Percentiles rank a stretch among this genome's conserved stretches.
Conservation (phyloP, 1,140 invertebrate species). For the Drosophila mayri region DNA sequence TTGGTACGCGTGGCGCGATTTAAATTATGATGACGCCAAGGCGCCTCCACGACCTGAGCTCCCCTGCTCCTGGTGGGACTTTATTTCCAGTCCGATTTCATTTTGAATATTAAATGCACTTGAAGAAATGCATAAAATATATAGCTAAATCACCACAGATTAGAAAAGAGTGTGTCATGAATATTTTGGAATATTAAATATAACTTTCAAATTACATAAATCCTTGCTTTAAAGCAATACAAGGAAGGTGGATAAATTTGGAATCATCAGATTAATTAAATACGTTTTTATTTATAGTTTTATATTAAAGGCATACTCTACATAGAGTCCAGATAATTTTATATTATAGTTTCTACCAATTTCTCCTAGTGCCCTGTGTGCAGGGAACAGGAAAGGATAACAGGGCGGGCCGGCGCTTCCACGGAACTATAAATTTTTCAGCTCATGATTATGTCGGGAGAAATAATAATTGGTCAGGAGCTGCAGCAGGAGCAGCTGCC, state of each 20-base stretch:
- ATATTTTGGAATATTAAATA: too few relatives aligned
- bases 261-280: too few relatives aligned
- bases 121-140: neutral
- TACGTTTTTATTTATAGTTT: neutral
- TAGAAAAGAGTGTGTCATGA: too few relatives aligned
- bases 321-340: neutral
- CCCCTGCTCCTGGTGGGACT: conserved; percentile 29
- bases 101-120: conserved; percentile 35
- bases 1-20: conserved; percentile 70
- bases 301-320: neutral
- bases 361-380: conserved; percentile 12
- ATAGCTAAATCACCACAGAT: too few relatives aligned
- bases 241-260: too few relatives aligned
- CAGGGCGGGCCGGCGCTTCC: conserved; percentile 53
- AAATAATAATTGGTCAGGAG: conserved; percentile 50
- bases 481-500: conserved; percentile 50
- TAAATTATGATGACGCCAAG: conserved; percentile 78
- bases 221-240: too few relatives aligned
- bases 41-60: conserved; percentile 16
- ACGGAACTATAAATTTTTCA: conserved; percentile 71
- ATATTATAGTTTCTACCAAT: neutral
- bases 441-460: conserved; percentile 44
- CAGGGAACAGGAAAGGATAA: conserved; percentile 64
- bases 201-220: too few relatives aligned
- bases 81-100: conserved; percentile 17